Evolutionary conservation across 2,113 vertebrate species (phyloP), one percentile per base, ranked within the genome.

Genomic region (Cephalopterus ornatus): DNA sequence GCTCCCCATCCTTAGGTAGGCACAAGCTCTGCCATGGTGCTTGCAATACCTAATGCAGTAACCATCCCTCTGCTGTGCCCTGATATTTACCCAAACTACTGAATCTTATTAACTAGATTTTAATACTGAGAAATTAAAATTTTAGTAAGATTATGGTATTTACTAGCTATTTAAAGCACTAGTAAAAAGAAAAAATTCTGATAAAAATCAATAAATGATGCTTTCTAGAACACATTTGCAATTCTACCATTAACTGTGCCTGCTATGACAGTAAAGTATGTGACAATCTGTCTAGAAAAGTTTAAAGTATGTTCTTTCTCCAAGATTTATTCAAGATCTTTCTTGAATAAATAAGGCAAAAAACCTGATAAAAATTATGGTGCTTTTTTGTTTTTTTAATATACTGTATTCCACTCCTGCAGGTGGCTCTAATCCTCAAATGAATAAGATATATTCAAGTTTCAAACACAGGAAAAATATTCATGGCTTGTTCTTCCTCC

Each of bases 231-330:
- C n/a, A 37, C 21, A 53, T 32, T 52, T 78, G 46, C 23, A 96
- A 96, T 84, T 92, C 89, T 95, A 95, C 75, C 37, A 75, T 91
- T 95, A 94, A 92, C 86, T 94, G 89, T 78, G 58, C 81, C 95
- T 96, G 66, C 27, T 84, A 14, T 35, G 46, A 83, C 46, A 94
- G 68, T 47, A 78, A 79, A 83, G 12, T 33, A 28, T 55, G 39
- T 66, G 74, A 53, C 33, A 75, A 35, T 33, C 41, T 82, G 17
- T 50, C 55, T 82, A 65, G 46, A 79, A 77, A 73, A 78, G 18
- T 59, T 18, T 89, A 24, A 72, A 53, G 19, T 59, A 62, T 5
- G 4, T 41, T 23, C 22, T 20, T 14, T 70, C n/a, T 12, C 28
- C 35, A 75, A 63, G 27, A 70, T 37, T 85, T 59, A 76, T 18